phyloP scores from a whole-genome alignment of 2,888 invertebrate genomes.

The Pyrochroa serraticornis region DNA sequence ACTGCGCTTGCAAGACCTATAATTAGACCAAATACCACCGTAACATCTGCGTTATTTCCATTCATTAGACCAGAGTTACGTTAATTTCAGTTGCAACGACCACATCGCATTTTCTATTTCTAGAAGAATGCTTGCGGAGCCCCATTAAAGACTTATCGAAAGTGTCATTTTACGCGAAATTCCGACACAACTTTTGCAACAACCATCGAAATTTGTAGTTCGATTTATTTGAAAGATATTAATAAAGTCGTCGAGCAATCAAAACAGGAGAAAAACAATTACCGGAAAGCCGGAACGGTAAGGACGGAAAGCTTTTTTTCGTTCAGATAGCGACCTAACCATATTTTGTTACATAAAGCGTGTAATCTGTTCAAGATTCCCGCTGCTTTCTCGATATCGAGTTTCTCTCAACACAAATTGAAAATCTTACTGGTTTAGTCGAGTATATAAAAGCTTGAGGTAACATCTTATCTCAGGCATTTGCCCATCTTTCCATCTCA shows the following conservation, averaged over 20 bases:
- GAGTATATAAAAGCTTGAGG: slow-evolving; percentile 47
- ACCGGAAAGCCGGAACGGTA: no score
- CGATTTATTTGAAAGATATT: no score
- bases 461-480: slow-evolving; percentile 48
- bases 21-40: slow-evolving; percentile 15
- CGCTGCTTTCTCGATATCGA: slow-evolving; percentile 40
- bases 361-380: slow-evolving; percentile 42
- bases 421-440: slow-evolving; percentile 47
- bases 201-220: no score
- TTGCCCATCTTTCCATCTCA: slow-evolving; percentile 48
- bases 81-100: slow-evolving; percentile 27
- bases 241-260: no score
- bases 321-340: slow-evolving; percentile 12
- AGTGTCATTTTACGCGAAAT: slow-evolving; percentile 17
- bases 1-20: slow-evolving; percentile 8
- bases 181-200: slow-evolving; percentile 6
- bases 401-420: slow-evolving; percentile 49
- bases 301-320: background rate
- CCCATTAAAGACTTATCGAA: slow-evolving; percentile 18
- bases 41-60: slow-evolving; percentile 24
- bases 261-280: no score
- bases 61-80: slow-evolving; percentile 14
- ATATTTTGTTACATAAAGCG: slow-evolving; percentile 39
- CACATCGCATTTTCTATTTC: slow-evolving; percentile 27
- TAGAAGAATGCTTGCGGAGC: slow-evolving; percentile 14